Evolutionary conservation across 2,797 vertebrate species (phyloP).

Genomic region (Percopsis omiscomaycus): DNA sequence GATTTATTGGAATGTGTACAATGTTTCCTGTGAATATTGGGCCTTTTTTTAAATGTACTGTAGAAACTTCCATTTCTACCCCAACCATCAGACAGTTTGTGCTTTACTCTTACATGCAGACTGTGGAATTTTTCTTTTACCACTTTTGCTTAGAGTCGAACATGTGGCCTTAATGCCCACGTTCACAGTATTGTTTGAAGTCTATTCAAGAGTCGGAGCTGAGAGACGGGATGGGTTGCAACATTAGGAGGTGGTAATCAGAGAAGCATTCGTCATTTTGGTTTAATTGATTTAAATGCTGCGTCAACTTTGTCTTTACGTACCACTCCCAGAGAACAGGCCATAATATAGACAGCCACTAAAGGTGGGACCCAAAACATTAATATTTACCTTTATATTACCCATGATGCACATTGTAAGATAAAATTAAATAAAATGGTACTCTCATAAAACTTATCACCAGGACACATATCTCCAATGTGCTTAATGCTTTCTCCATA

Average conservation of each 20-base stretch:
- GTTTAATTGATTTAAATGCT: conserved; percentile 22
- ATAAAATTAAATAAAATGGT: too few relatives aligned
- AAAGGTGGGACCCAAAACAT: conserved; percentile 3
- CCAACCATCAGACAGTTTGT: neutral
- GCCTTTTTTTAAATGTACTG: conserved; percentile 19
- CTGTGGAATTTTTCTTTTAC: conserved; percentile 29
- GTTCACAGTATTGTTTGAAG: conserved; percentile 25
- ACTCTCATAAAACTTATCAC: too few relatives aligned
- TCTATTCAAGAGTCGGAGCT: conserved; percentile 23
- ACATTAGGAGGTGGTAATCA: conserved; percentile 36
- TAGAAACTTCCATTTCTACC: conserved; percentile 16
- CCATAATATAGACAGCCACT: neutral
- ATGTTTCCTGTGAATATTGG: conserved; percentile 15
- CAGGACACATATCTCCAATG: too few relatives aligned
- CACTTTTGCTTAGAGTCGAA: conserved; percentile 20
- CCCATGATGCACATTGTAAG: neutral
- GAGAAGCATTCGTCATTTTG: conserved; percentile 27
- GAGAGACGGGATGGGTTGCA: conserved; percentile 22
- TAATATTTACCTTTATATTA: neutral
- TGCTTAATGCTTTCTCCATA: too few relatives aligned
- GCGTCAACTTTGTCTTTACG: conserved; percentile 7
- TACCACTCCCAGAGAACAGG: conserved; percentile 9
- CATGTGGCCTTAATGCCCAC: conserved; percentile 26
- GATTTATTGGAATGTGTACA: conserved; percentile 20
- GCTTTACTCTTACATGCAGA: conserved; percentile 17